Base-by-base conservation (phyloP, 92 coral and sea anemone species). In the Metridium senile region DNA sequence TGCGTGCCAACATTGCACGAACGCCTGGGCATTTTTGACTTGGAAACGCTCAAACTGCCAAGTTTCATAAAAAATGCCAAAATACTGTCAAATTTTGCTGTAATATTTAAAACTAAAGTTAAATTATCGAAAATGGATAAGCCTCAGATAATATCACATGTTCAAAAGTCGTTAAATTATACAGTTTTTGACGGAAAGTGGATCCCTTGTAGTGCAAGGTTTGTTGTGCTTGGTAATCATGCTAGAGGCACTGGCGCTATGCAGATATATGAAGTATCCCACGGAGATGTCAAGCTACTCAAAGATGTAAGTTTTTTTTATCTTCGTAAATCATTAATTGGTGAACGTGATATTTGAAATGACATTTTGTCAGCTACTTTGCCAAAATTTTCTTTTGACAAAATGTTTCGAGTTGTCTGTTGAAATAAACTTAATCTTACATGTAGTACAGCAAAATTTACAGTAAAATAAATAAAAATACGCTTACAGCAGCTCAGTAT, bases 241-340 rank as follows among this genome's bases (percentile, higher is more conserved):
- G 93, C 98, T 0, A 84, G 93, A 49, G 98, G 98, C n/a, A 94
- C 98, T 17, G 98, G 97, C 16, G 98, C 98, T 26, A 77, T 94
- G 91, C 98, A 94, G 84, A 84, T 96, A 25, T 96, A 96, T 68
- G 99, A 96, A 79, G 93, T 96, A 39, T 93, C 99, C 2, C 91
- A 91, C 49, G 99, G 97, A 9, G 91, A 86, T 70, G 88, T 85
- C 18, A 92, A 89, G 70, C 82, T 96, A 7, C 46, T 96, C 19
- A 93, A 89, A 78, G 94, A 88, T 63, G 98, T 94, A 78, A 91
- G 98, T 25, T 17, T 39, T 39, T 39, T 31, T 35, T 70, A 0
- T 18, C 8, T 49, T 92, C 23, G 26, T 20, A 46, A 30, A 17
- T 19, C 8, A 17, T 46, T 58, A 58, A 59, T 52, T 45, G 51